Base-by-base conservation (phyloP, 2,888 invertebrate genomes). In the Euplexia lucipara region DNA sequence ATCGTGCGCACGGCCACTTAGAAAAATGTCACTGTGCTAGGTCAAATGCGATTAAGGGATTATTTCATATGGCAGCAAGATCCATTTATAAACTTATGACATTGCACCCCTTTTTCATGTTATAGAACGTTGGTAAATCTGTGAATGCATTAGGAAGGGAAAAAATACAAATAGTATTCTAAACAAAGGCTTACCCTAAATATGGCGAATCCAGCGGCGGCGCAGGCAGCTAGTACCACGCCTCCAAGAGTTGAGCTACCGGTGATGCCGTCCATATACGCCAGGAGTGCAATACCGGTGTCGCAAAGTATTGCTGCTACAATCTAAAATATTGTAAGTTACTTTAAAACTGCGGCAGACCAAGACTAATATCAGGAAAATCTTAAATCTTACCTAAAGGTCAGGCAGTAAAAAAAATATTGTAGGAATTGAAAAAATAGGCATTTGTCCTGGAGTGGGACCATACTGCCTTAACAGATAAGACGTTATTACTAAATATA, bases 211-310 rank as follows among this genome's bases (percentile, higher is more conserved):
- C 98, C 98, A 30, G 98, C 98, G 35, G 98, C 98, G 20, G 99
- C 98, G 30, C 98, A 97, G 7, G 98, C 97, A 37, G 99, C 98
- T 51, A 99, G 95, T 35, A 99, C 98, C 1, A 99, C 98, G 6
- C 99, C 98, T 8, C 98, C 98, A 48, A 99, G 96, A 0, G 98
- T 98, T 8, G 98, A 97, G 90, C 98, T 98, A 68, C 97, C 97
- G 10, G 98, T 98, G 82, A 98, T 98, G 53, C 99, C 99, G 87
- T 99, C 99, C 98, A 99, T 99, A 88, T 99, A 99, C 30, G 99
- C 99, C 77, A 99, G 95, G 60, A 99, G 95, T 2, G 99, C 99
- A 77, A 99, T 98, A 39, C 99, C 99, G 26, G 98, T 99, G 91
- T 99, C 98, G 92, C 98, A 98, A 75, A 99, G 95, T 86, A 99